Evolutionary conservation across 2,113 vertebrate genomes (phyloP).

Genomic region (Tamias sibiricus): DNA sequence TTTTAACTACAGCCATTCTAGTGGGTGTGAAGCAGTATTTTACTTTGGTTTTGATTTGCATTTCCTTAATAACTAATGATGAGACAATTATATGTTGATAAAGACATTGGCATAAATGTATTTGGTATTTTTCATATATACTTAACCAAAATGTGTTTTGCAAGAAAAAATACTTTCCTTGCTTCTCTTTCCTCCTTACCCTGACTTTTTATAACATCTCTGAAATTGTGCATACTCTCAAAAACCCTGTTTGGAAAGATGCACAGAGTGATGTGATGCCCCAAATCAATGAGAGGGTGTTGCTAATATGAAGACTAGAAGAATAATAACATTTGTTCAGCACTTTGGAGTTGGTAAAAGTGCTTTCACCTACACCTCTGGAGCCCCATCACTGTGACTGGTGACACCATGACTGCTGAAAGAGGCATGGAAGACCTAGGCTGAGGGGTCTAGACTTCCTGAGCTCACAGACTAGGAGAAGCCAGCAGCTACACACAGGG

Average conservation of each 20-base stretch:
- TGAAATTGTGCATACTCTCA: neutral
- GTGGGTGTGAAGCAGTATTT: neutral
- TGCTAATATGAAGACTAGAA: neutral
- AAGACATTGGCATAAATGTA: neutral
- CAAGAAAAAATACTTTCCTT: neutral
- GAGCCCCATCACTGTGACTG: no score
- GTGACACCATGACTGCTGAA: neutral
- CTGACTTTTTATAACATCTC: neutral
- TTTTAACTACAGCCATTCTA: neutral
- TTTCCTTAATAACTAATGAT: neutral
- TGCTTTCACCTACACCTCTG: neutral
- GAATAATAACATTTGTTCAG: neutral
- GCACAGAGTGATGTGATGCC: neutral
- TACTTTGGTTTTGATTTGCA: constrained; percentile 20
- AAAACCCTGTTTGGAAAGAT: neutral
- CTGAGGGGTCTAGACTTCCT: no score
- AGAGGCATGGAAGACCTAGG: neutral
- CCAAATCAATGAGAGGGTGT: neutral
- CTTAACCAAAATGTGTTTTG: constrained; percentile 1
- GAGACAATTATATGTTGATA: neutral
- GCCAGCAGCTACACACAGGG: neutral
- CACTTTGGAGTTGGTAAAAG: neutral
- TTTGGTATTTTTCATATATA: neutral
- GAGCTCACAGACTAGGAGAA: neutral
- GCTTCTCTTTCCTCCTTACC: neutral